Evolutionary conservation across 1,140 invertebrate species (phyloP).

Genomic region (Calephelis virginiensis): DNA sequence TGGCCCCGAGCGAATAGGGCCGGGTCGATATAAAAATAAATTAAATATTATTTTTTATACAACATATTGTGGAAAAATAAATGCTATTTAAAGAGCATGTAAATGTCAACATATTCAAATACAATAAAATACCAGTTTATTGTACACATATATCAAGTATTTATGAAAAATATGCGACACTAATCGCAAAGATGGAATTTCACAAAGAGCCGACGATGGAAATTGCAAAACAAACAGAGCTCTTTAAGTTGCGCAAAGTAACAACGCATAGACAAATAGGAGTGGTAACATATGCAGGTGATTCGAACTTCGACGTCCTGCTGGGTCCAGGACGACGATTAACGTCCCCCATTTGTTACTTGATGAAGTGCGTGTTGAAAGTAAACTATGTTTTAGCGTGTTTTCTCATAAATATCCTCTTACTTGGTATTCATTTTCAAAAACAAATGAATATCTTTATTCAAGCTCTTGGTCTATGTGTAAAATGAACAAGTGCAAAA

Average conservation of each 20-base stretch:
- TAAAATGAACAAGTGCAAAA: no score
- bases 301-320: not conserved
- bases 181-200: not conserved
- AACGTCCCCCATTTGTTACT: slow-evolving; percentile 1
- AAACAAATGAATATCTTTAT: not conserved
- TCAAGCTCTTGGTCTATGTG: no score
- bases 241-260: not conserved
- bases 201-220: not conserved
- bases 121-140: no score
- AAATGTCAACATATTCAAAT: no score
- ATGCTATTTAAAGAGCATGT: no score
- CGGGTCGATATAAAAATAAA: no score
- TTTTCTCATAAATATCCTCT: not conserved
- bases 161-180: no score
- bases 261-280: not conserved
- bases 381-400: not conserved
- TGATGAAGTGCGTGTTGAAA: not conserved
- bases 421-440: not conserved
- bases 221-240: no score
- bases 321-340: not conserved
- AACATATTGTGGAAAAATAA: no score
- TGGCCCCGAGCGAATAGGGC: no score
- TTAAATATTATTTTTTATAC: no score
- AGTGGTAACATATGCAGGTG: slow-evolving; percentile 8
- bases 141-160: no score